Conservation (phyloP, 2,113 vertebrate species). For the Tinamus guttatus region DNA sequence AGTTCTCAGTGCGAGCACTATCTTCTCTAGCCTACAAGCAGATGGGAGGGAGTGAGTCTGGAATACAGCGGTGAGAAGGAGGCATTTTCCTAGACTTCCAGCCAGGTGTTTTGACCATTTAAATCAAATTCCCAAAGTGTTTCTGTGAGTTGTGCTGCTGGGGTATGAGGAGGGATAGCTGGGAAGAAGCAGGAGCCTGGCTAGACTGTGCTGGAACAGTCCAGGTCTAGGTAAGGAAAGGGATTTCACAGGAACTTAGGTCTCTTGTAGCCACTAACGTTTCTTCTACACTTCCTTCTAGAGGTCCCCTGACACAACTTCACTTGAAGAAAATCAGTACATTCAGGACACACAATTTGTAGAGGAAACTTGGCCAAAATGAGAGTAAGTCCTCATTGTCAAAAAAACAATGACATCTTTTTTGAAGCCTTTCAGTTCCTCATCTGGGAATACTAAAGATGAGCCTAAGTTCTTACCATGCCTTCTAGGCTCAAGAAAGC, state of each 20-base stretch:
- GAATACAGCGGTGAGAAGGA: not conserved
- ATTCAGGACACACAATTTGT: not conserved
- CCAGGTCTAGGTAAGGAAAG: not conserved
- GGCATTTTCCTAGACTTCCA: not conserved
- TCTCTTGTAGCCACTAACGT: not conserved
- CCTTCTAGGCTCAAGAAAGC: not conserved
- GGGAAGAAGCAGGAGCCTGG: not conserved
- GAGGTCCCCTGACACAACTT: not conserved
- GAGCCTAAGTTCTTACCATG: not conserved
- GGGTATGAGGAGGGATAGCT: not conserved
- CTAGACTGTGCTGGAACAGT: accelerated
- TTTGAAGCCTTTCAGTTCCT: not conserved
- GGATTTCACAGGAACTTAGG: not conserved
- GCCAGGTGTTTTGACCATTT: not conserved
- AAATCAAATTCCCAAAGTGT: not conserved
- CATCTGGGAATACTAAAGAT: not conserved
- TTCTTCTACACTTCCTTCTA: not conserved
- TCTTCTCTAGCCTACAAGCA: not conserved
- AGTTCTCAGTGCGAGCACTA: not conserved
- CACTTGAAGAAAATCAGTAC: not conserved
- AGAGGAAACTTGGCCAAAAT: not conserved
- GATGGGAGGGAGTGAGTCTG: not conserved
- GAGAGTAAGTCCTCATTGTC: not conserved
- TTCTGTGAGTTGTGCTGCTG: not conserved
- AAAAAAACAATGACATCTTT: not conserved